Base-by-base conservation (phyloP, 2,113 vertebrate genomes). In the Sula dactylatra region DNA sequence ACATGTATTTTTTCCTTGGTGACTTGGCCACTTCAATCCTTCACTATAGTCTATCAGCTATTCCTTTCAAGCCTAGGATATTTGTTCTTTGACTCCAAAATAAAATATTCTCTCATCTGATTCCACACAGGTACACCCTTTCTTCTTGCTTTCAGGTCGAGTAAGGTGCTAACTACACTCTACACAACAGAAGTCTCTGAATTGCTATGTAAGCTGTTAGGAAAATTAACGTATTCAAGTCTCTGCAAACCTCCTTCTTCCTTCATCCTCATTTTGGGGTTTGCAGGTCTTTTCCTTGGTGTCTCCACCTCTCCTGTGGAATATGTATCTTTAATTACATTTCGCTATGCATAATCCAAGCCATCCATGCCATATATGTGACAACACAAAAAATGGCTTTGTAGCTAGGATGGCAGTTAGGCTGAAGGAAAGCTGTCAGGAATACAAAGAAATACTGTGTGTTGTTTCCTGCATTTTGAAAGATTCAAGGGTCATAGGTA, bases 261-360 rank as follows among this genome's bases (percentile, higher is more conserved):
- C 81, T 95, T 97, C 93, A 96, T 97, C 94, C 78, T 80, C 71
- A 44, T 73, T 95, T 94, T 32, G 16, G 73, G 25, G 26, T 12
- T 76, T 61, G 83, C 40, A 97, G 93, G 97, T 97, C 96, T 95
- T 96, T 95, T 96, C 84, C 89, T 85, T 94, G 70, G 81, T 91
- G 83, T 76, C 16, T 93, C 26, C 91, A 87, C 91, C 74, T 93
- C 73, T 82, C 22, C 62, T 0, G 0, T 85, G 78, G 65, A 97
- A 69, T 93, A 82, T 17, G 52, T 79, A 29, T 70, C 81, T 91
- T 95, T 95, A 97, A 97, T 97, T 97, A 93, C 62, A 70, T 95
- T 97, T 90, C 94, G 62, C 81, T 77, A 4, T 70, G 70, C 66
- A 64, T 87, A 95, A 97, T 94, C 81, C 89, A 65, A 89, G 78